Conservation (phyloP, 2,113 vertebrate species). For the Tragelaphus buxtoni region DNA sequence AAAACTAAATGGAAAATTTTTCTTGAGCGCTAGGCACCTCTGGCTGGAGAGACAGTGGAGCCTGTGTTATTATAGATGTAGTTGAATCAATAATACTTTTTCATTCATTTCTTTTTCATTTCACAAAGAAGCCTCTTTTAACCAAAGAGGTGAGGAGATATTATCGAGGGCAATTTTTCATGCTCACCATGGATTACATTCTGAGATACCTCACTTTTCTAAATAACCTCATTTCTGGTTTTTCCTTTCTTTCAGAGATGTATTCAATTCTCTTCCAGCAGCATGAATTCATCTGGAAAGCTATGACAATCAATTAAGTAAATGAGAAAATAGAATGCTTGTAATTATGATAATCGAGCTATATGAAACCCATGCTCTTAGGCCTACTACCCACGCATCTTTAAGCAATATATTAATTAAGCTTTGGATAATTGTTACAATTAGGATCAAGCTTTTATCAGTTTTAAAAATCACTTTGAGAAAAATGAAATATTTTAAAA, state of each 20-base stretch:
- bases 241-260: constrained; percentile 6
- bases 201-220: neutral
- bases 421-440: constrained; percentile 75
- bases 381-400: constrained; percentile 77
- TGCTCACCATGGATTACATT: constrained; percentile 19
- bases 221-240: constrained; percentile 43
- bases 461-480: constrained; percentile 60
- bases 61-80: constrained; percentile 53
- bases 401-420: constrained; percentile 83
- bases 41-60: constrained; percentile 39
- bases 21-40: constrained; percentile 26
- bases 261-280: constrained; percentile 69
- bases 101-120: constrained; percentile 53
- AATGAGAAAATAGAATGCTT: constrained; percentile 82
- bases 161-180: constrained; percentile 53
- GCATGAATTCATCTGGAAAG: constrained; percentile 72
- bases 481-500: constrained; percentile 56
- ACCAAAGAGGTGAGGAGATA: constrained; percentile 63
- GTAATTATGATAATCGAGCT: constrained; percentile 82
- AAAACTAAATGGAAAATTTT: constrained; percentile 63
- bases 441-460: constrained; percentile 73
- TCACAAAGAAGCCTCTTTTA: constrained; percentile 69
- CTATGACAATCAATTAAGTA: constrained; percentile 82
- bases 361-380: constrained; percentile 72
- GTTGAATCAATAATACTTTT: constrained; percentile 69